Conservation (phyloP, 2,113 vertebrate genomes). For the Caranx ignobilis region DNA sequence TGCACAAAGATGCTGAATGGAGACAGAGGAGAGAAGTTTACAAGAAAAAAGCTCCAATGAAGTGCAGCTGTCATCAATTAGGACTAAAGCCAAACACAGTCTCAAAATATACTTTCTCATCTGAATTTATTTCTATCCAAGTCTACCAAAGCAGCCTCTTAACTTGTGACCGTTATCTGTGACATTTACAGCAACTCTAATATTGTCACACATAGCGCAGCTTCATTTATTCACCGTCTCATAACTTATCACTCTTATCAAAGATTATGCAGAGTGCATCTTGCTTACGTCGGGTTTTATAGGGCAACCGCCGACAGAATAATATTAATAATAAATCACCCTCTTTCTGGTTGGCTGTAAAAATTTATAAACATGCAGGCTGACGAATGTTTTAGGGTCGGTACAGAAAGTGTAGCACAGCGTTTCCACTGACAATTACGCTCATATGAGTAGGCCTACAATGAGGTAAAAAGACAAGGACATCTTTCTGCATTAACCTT, state of each 20-base stretch:
- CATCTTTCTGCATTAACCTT: conserved; percentile 17
- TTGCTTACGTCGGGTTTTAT: conserved; percentile 3
- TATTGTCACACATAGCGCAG: not conserved
- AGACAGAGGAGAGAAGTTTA: not conserved
- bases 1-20: not conserved
- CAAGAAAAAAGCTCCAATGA: not conserved
- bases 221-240: conserved; percentile 15
- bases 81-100: not conserved
- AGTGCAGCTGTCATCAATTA: not conserved
- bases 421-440: conserved; percentile 2
- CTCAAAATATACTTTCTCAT: conserved; percentile 6
- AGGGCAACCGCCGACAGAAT: not conserved
- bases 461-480: not conserved
- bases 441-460: not conserved
- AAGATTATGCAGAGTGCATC: conserved; percentile 3
- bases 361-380: conserved; percentile 8
- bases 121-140: not conserved
- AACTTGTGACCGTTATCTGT: not conserved
- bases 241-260: conserved; percentile 9
- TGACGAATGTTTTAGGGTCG: not conserved
- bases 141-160: not conserved
- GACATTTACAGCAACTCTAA: conserved; percentile 26
- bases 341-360: not conserved
- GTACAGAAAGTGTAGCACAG: not conserved
- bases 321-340: conserved; percentile 17